Evolutionary conservation across 1,140 invertebrate genomes (phyloP), one percentile per base, ranked within the genome.

Genomic region (Adelges cooleyi): DNA sequence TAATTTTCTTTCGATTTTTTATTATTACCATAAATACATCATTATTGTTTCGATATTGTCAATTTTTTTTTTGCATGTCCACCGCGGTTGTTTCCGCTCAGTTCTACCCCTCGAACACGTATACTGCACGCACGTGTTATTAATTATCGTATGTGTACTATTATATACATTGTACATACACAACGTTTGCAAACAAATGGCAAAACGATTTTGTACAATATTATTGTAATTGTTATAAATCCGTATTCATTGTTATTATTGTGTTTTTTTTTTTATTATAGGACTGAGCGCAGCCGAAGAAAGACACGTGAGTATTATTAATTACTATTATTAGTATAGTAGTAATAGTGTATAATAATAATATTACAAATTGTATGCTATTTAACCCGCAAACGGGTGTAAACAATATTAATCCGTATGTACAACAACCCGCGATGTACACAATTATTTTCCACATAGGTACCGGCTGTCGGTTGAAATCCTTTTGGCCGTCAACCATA

Each of bases 221-320:
- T n/a, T n/a, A n/a, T n/a, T n/a, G n/a, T n/a, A n/a, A n/a, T n/a
- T n/a, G n/a, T n/a, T n/a, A n/a, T n/a, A n/a, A n/a, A n/a, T n/a
- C 29, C 29, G 29, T 6, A 11, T 33, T 5, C 15, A 44, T 25
- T 5, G 15, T 27, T 33, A 27, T 62, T 62, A 62, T 29, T 48
- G 27, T 62, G 10, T 27, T 68, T 73, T 70, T 71, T 6, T 73
- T 71, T 78, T 71, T 76, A 76, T 81, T 78, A n/a, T 80, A 84
- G 82, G 82, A 76, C 76, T 84, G 70, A 83, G 81, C 73, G 80
- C 82, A 53, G 80, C 81, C 36, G 82, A 84, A 71, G 83, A 84
- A 74, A 78, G 82, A 77, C 82, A 84, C 80, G 82, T 84, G 73
- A 84, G 82, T 84, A 79, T n/a, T n/a, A n/a, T n/a, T n/a, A n/a